A percentile compares a stretch with the other conserved stretches of the same genome.
Evolutionary conservation across 1,140 invertebrate genomes (phyloP).

Genomic region (Papilio xuthus): DNA sequence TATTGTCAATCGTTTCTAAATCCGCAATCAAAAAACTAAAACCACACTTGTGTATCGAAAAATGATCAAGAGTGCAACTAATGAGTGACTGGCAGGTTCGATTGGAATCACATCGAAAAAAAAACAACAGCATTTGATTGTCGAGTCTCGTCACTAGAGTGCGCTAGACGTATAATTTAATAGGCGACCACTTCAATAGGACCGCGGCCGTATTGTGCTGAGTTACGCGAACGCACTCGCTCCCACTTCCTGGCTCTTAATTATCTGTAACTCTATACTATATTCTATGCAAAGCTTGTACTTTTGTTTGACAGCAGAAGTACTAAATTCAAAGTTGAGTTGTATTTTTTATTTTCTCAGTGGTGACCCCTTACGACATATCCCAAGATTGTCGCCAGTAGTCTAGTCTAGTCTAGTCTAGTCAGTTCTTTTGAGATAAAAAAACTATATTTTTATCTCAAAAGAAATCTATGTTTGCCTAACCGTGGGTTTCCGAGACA

Average conservation of each 20-base stretch:
- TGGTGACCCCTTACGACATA: too few species aligned
- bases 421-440: too few species aligned
- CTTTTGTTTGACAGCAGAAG: conserved; percentile 26
- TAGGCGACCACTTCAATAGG: conserved; percentile 37
- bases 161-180: conserved; percentile 37
- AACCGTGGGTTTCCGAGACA: too few species aligned
- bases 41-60: conserved; percentile 7
- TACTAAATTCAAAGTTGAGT: conserved; percentile 41
- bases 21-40: conserved; percentile 5
- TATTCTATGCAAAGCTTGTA: conserved; percentile 26
- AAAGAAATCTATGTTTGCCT: too few species aligned
- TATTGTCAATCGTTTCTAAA: conserved; percentile 15
- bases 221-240: conserved; percentile 37
- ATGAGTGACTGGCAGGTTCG: conserved; percentile 35
- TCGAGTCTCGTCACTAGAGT: conserved; percentile 31
- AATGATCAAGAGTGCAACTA: conserved; percentile 29
- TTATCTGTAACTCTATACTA: conserved; percentile 49
- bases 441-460: too few species aligned
- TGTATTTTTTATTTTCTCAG: background rate
- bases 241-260: conserved; percentile 45
- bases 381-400: too few species aligned
- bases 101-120: conserved; percentile 22
- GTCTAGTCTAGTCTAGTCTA: too few species aligned
- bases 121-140: conserved; percentile 30
- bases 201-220: conserved; percentile 44